Evolutionary conservation across 2,888 invertebrate species (phyloP), one percentile per base, ranked within the genome.

Genomic region (Onchidella celtica): DNA sequence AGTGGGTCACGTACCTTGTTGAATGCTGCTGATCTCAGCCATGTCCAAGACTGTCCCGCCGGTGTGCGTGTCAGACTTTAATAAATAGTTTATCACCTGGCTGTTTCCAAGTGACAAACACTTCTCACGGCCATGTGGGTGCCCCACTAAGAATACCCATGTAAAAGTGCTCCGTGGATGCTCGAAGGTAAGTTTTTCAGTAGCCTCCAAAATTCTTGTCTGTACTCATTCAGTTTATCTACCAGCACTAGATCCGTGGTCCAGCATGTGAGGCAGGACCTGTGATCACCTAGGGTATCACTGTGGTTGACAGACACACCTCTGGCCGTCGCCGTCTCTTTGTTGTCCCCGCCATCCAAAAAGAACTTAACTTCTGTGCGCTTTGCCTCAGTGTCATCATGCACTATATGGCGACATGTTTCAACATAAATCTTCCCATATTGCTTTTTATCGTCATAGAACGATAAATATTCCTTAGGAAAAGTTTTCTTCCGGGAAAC

Each of bases 61-160:
- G 17, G 0, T 29, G 27, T 17, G 38, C 40, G 21, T 61, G 38
- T 36, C 38, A n/a, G 17, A 21, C 9, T 47, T 68, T 29, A 76
- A 40, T 21, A 24, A 21, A 47, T 72, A 79, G 27, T 79, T 79
- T 3, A 72, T 59, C 40, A 69, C 34, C 0, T 63, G 63, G 36
- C 32, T 27, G 38, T 79, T 63, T 0, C 79, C 79, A 61, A 47
- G 72, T 11, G 72, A 32, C 34, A 70, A 24, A 3, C 70, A 47
- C 27, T 79, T 70, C n/a, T 79, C 79, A 14, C 47, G 3, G 2
- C 79, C 79, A 34, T 79, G 79, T 34, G 79, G 79, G 34, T 79
- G 79, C 21, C 63, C 29, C 2, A 79, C 47, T 4, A 79, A 9
- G 34, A 72, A 70, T 3, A 79, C 40, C 9, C 68, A 40, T 32